A percentile compares a stretch with the other conserved stretches of the same genome.
Evolutionary conservation across 1,140 invertebrate species (phyloP).

Genomic region (Linepithema humile): DNA sequence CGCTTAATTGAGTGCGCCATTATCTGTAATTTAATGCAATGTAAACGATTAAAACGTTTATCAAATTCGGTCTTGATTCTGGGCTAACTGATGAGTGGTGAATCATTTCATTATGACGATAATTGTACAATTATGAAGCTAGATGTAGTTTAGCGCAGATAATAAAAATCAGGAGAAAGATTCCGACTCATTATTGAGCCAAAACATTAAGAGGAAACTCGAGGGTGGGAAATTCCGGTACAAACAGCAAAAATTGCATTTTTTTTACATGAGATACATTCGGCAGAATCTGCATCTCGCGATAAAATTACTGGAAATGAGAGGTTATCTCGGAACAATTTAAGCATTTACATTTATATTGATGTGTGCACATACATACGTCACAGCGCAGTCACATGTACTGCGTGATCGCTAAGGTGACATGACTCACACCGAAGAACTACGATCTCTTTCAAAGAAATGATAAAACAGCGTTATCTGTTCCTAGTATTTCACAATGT

Average conservation of each 20-base stretch:
- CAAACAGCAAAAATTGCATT: slow-evolving; percentile 1
- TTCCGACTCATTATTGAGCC: background rate
- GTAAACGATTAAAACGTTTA: slow-evolving; percentile 72
- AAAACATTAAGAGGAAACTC: slow-evolving; percentile 20
- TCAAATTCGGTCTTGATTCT: slow-evolving; percentile 69
- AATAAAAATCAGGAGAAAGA: slow-evolving; percentile 17
- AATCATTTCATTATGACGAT: slow-evolving; percentile 65
- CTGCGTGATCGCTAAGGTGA: background rate
- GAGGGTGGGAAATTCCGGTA: background rate
- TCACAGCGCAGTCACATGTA: background rate
- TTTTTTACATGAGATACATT: background rate
- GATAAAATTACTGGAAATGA: slow-evolving; percentile 27
- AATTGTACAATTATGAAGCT: slow-evolving; percentile 52
- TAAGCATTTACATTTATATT: slow-evolving; percentile 35
- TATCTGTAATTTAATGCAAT: slow-evolving; percentile 71
- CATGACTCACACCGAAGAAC: slow-evolving; percentile 40
- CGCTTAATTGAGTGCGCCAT: slow-evolving; percentile 68
- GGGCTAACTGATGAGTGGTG: slow-evolving; percentile 62
- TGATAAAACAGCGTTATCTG: slow-evolving; percentile 47
- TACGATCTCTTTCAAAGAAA: slow-evolving; percentile 55
- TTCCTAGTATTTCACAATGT: slow-evolving; percentile 26
- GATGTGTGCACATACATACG: slow-evolving; percentile 2
- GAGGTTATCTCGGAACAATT: slow-evolving; percentile 46
- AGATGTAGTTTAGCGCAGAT: background rate
- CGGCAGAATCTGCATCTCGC: background rate